Base-by-base conservation (phyloP, 2,888 invertebrate species). In the Drosophila neonasuta region DNA sequence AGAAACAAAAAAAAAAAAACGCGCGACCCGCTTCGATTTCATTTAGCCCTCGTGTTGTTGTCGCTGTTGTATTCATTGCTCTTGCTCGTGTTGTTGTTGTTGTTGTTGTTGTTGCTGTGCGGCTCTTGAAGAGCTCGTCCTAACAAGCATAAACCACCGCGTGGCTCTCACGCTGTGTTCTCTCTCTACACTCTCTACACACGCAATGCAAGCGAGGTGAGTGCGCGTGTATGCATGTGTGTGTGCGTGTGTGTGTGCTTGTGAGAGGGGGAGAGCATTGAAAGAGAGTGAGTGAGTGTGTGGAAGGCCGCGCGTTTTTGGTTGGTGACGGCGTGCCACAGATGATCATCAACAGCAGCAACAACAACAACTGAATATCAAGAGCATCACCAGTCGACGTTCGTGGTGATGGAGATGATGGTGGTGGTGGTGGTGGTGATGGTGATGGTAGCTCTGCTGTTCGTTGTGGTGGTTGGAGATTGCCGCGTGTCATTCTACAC, bases 321-420 rank as follows among this genome's bases (percentile, higher is more conserved):
- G 81, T 82, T 82, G 80, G 80, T 74, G 80, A 85, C 77, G 80
- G 80, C 79, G 66, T 69, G 85, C 80, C 85, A 77, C 80, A 84
- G 85, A 79, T 79, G 84, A 80, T 80, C 65, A 81, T 79, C 68
- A 78, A 44, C 68, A 77, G 45, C 71, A 77, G 42, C 57, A 76
- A 42, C 61, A 68, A 64, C 68, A 44, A 44, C 70, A 61, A 11
- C 55, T 24, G 24, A 61, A 36, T 30, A 65, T 58, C 29, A 49
- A 39, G 42, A 68, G 55, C 42, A 54, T 66, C 61, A 39, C 20
- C 41, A 46, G 42, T 42, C 30, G 45, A 10, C 41, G 57, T 29
- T 44, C 32, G 36, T 30, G 55, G 15, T 42, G 61, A 11, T 52
- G 60, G 17, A 36, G 56, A 3, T 55, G 60, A 4, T 49, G 61